Conservation (phyloP, 2,797 vertebrate genomes). For the Leuciscus waleckii region DNA sequence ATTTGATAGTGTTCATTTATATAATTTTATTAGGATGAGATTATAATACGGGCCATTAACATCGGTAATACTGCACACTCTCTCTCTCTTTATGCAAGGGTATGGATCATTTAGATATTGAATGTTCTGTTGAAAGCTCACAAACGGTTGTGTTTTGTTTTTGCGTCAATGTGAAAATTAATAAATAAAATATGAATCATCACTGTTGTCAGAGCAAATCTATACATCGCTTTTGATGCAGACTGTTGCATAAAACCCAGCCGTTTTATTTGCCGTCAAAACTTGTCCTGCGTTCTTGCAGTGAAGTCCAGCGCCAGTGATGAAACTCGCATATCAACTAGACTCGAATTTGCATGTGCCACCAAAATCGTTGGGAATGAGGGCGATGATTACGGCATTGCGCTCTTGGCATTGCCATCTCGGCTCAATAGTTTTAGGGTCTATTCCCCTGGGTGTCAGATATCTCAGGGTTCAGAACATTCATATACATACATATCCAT, state of each 20-base stretch:
- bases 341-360: conserved; percentile 46
- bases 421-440: conserved; percentile 38
- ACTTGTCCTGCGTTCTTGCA: conserved; percentile 5
- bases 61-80: neutral
- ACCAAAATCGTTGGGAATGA: conserved; percentile 39
- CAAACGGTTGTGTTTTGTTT: neutral
- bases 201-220: neutral
- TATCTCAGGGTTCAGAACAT: conserved; percentile 34
- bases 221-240: neutral
- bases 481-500: conserved; percentile 41
- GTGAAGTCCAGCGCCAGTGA: neutral
- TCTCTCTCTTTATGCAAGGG: neutral
- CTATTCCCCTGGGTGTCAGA: conserved; percentile 14
- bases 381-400: conserved; percentile 31
- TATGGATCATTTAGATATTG: conserved; percentile 14
- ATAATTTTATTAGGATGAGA: conserved; percentile 11
- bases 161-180: neutral
- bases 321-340: conserved; percentile 30
- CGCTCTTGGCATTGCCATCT: conserved; percentile 27
- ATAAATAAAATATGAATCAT: neutral
- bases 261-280: neutral
- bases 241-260: neutral
- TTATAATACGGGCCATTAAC: conserved; percentile 28
- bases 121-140: neutral
- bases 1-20: conserved; percentile 16